Percentiles rank a stretch among this genome's conserved stretches.
These are phyloP conservation scores for Venusia cambrica DNA, from an alignment of 2,888 invertebrate genomes.

Conservation along the genomic window DNA sequence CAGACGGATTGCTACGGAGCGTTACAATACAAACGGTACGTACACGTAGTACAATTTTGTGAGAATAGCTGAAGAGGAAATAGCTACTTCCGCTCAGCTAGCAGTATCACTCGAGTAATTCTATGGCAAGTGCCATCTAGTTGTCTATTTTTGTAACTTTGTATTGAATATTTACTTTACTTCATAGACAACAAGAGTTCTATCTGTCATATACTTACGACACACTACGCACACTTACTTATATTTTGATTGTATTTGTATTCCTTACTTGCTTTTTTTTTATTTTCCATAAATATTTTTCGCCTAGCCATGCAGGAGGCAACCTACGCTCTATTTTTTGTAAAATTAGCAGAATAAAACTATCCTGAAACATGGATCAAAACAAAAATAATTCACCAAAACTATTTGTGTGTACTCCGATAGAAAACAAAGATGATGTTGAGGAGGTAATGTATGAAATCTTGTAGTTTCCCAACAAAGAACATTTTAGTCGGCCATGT, in stretches of 20 bases:
- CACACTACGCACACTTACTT: conserved; percentile 53
- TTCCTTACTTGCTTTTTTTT: conserved; percentile 49
- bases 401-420: conserved; percentile 89
- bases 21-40: no score
- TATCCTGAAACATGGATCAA: conserved; percentile 79
- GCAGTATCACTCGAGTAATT: no score
- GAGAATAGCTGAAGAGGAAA: no score
- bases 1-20: no score
- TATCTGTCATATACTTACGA: neutral
- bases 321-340: conserved; percentile 80
- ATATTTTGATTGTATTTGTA: conserved; percentile 60
- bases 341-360: conserved; percentile 77
- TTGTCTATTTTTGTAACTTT: no score
- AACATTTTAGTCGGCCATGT: conserved; percentile 77
- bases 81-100: no score
- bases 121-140: no score
- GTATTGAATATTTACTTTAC: no score
- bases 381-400: conserved; percentile 83
- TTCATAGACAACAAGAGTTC: no score
- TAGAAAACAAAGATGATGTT: conserved; percentile 94
- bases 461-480: conserved; percentile 74
- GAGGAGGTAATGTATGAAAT: conserved; percentile 89
- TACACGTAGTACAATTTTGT: no score
- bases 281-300: conserved; percentile 81
- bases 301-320: conserved; percentile 83